A percentile compares a stretch with the other conserved stretches of the same genome.
phyloP scores from a whole-genome alignment of 2,888 invertebrate species.

The Diarsia brunnea region DNA sequence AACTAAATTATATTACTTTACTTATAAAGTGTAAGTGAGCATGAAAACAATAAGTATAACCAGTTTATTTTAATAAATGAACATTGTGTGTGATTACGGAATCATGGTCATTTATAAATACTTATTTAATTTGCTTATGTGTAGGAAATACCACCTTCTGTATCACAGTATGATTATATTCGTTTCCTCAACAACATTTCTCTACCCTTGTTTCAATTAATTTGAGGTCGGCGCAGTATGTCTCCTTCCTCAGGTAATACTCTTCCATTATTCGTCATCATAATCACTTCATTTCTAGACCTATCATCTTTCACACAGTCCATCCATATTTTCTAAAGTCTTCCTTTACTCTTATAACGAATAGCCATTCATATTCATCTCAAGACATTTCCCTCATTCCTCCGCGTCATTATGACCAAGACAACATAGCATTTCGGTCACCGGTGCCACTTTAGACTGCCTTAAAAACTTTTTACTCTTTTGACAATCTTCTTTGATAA shows the following conservation, averaged over 20 bases:
- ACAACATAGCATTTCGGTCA: not conserved
- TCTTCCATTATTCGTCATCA: not conserved
- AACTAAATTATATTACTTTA: slow-evolving; percentile 29
- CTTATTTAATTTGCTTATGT: not conserved
- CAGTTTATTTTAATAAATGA: slow-evolving; percentile 32
- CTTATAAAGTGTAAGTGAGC: slow-evolving; percentile 15
- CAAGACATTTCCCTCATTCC: not conserved
- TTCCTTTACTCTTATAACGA: not conserved
- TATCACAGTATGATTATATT: not conserved
- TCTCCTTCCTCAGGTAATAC: not conserved
- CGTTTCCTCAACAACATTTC: not conserved
- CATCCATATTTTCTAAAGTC: not conserved
- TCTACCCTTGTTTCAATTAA: not conserved
- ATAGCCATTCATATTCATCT: not conserved
- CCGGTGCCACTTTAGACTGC: not conserved
- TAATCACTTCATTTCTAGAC: not conserved
- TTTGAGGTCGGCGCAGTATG: not conserved
- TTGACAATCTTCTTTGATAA: not conserved
- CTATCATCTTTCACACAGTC: not conserved
- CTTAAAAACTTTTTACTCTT: not conserved
- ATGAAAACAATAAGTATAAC: slow-evolving; percentile 34
- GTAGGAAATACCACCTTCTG: slow-evolving; percentile 3
- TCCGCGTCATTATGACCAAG: not conserved
- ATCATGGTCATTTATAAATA: slow-evolving; percentile 8
- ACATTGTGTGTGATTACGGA: slow-evolving; percentile 13